phyloP scores from a whole-genome alignment of 2,797 vertebrate species.

The Sparidentex hasta region DNA sequence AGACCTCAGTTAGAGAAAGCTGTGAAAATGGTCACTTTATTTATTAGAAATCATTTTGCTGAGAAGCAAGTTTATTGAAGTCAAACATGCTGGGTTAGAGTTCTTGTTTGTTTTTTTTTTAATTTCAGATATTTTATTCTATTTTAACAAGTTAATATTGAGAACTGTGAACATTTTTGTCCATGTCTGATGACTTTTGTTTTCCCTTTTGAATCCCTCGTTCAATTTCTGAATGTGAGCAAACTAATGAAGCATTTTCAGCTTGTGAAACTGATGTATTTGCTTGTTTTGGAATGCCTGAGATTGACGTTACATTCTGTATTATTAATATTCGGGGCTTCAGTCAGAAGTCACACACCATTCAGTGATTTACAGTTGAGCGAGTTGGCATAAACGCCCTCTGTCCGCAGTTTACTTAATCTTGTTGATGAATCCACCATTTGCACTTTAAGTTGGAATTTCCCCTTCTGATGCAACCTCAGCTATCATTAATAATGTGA shows the following conservation, averaged over 20 bases:
- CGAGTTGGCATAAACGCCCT: slow-evolving; percentile 22
- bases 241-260: slow-evolving; percentile 50
- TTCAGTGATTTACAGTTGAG: slow-evolving; percentile 49
- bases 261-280: slow-evolving; percentile 32
- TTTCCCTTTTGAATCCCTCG: slow-evolving; percentile 28
- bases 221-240: slow-evolving; percentile 59
- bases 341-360: slow-evolving; percentile 34
- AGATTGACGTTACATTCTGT: slow-evolving; percentile 51
- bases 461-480: slow-evolving; percentile 27
- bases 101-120: slow-evolving; percentile 51
- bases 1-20: slow-evolving; percentile 53
- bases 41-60: slow-evolving; percentile 61
- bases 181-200: slow-evolving; percentile 43
- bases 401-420: slow-evolving; percentile 46
- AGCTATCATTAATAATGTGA: background rate
- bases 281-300: slow-evolving; percentile 47
- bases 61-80: slow-evolving; percentile 51
- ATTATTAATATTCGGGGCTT: slow-evolving; percentile 49
- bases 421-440: slow-evolving; percentile 65
- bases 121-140: slow-evolving; percentile 61
- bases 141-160: slow-evolving; percentile 65
- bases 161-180: slow-evolving; percentile 69
- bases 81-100: slow-evolving; percentile 57
- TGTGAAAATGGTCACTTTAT: slow-evolving; percentile 79
- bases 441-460: slow-evolving; percentile 76